Evolutionary conservation across 1,140 invertebrate genomes (phyloP).

Genomic region (Coenobita brevimanus): DNA sequence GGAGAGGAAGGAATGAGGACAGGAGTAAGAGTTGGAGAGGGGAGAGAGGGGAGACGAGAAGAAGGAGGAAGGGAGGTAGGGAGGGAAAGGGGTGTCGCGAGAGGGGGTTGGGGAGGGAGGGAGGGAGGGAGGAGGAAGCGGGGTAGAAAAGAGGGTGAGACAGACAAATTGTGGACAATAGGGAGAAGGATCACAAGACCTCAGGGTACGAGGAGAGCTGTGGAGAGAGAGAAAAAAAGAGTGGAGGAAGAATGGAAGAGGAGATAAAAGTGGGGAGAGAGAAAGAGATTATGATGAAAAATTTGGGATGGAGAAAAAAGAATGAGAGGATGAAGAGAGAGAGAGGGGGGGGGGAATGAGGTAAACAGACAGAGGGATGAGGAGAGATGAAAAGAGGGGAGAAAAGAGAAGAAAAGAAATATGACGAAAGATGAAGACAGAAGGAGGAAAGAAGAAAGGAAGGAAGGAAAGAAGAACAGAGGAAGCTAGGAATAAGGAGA

Average conservation of each 20-base stretch:
- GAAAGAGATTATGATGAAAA: background rate
- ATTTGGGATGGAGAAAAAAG: background rate
- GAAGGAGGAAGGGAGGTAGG: slow-evolving; percentile 3
- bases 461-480: background rate
- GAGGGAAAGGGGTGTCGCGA: too few species aligned
- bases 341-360: too few species aligned
- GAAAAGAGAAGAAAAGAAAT: background rate
- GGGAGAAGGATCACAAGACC: too few species aligned
- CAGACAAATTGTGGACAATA: too few species aligned
- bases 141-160: too few species aligned
- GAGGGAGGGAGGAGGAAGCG: too few species aligned
- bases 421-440: background rate
- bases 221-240: background rate
- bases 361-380: background rate
- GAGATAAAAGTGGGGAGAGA: slow-evolving; percentile 8
- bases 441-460: background rate
- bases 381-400: background rate
- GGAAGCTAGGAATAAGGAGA: background rate
- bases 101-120: too few species aligned
- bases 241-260: background rate
- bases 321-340: background rate
- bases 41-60: too few species aligned
- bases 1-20: too few species aligned
- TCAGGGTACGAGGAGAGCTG: too few species aligned
- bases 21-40: too few species aligned